Percentiles rank a stretch among this genome's conserved stretches.
phyloP scores from a whole-genome alignment of 37 sponge, comb jelly and placozoan genomes.

The Ianthella basta region DNA sequence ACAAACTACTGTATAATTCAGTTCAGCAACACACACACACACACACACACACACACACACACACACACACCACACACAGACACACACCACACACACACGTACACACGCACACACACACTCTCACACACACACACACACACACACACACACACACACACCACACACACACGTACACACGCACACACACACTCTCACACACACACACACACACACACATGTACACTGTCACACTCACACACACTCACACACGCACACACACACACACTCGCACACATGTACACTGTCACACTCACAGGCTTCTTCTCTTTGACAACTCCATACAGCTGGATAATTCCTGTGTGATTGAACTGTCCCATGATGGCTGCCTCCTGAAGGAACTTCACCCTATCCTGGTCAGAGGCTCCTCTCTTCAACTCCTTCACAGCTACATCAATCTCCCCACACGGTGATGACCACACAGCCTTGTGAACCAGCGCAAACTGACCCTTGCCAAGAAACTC shows the following conservation, averaged over 20 bases:
- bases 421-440: slow-evolving; percentile 13
- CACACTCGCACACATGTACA: not conserved
- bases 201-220: slow-evolving; percentile 56
- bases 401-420: not conserved
- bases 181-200: slow-evolving; percentile 48
- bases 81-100: not conserved
- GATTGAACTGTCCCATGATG: slow-evolving; percentile 36
- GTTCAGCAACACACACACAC: slow-evolving; percentile 34
- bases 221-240: slow-evolving; percentile 38
- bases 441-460: not conserved
- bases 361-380: slow-evolving; percentile 34
- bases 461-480: slow-evolving; percentile 27
- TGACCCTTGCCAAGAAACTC: slow-evolving; percentile 14
- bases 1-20: not conserved
- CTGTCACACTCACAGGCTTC: slow-evolving; percentile 12
- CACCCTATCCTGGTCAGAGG: not conserved
- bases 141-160: slow-evolving; percentile 56
- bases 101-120: not conserved
- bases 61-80: too few species aligned
- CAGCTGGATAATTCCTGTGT: slow-evolving; percentile 10
- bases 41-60: too few species aligned
- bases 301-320: slow-evolving; percentile 28
- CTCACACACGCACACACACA: slow-evolving; percentile 46
- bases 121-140: not conserved
- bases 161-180: slow-evolving; percentile 46